phyloP scores from a whole-genome alignment of 1,140 invertebrate species.

The Bombus waltoni region DNA sequence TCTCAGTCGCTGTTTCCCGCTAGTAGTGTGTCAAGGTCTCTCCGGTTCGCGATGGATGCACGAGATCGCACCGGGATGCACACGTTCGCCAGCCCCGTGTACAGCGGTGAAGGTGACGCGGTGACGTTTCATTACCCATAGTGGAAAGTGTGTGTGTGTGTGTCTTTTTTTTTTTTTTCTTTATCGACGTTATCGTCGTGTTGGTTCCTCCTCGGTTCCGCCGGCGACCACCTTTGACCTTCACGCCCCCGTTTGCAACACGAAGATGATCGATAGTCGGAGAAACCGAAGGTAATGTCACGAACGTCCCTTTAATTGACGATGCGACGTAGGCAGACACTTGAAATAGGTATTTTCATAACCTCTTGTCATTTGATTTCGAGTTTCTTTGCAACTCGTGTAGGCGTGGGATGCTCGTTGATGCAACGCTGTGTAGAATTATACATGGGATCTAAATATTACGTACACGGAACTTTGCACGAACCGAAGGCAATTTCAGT shows the following conservation, averaged over 20 bases:
- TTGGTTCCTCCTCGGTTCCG: not conserved
- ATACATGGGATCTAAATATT: not conserved
- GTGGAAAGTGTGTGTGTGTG: not conserved
- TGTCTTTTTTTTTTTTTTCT: not conserved
- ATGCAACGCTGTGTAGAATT: not conserved
- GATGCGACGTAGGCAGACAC: not conserved
- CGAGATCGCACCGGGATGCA: constrained; percentile 57
- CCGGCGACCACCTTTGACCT: not conserved
- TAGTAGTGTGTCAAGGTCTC: constrained; percentile 69
- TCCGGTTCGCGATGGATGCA: constrained; percentile 49
- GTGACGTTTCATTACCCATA: constrained; percentile 29
- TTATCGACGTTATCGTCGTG: not conserved
- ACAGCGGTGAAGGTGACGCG: constrained; percentile 24
- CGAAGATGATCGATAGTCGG: not conserved
- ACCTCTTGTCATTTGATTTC: not conserved
- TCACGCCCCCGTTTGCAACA: not conserved
- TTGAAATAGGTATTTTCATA: not conserved
- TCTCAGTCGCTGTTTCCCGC: constrained; percentile 34
- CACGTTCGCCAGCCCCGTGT: constrained; percentile 26
- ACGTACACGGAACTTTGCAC: no score
- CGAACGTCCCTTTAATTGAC: not conserved
- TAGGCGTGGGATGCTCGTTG: not conserved
- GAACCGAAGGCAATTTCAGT: no score
- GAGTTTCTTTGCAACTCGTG: not conserved
- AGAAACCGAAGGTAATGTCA: not conserved